A percentile compares a stretch with the other conserved stretches of the same genome.
Evolutionary conservation across 1,140 invertebrate genomes (phyloP).

Genomic region (Leptinotarsa texana): DNA sequence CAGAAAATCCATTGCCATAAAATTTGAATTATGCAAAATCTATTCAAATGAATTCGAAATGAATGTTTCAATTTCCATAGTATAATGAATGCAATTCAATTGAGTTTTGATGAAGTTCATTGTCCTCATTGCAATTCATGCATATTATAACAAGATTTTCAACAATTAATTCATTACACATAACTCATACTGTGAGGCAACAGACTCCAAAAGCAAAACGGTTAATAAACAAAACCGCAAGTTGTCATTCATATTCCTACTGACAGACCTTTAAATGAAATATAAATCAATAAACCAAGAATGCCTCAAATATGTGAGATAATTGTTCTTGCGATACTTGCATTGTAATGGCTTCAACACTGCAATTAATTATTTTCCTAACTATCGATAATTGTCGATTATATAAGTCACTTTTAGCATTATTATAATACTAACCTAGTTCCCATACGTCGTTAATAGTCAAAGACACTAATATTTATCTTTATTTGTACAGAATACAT

Average conservation of each 20-base stretch:
- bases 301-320: slow-evolving; percentile 13
- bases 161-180: background rate
- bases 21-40: no score
- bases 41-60: no score
- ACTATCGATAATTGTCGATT: slow-evolving; percentile 11
- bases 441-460: slow-evolving; percentile 10
- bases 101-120: background rate
- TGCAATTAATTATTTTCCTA: slow-evolving; percentile 7
- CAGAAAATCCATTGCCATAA: no score
- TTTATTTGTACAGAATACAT: background rate
- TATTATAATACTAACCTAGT: slow-evolving; percentile 18
- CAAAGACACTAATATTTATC: background rate
- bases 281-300: slow-evolving; percentile 13
- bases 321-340: slow-evolving; percentile 9
- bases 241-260: background rate
- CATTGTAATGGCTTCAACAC: slow-evolving; percentile 9
- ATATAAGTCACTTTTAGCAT: background rate
- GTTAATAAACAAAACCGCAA: background rate
- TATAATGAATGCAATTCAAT: no score
- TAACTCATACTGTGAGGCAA: background rate
- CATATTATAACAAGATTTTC: background rate
- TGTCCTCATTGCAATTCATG: background rate
- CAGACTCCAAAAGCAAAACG: background rate
- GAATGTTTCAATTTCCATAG: no score
- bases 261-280: slow-evolving; percentile 2